Conservation (phyloP, 2,113 vertebrate species). For the Loxodonta africana region DNA sequence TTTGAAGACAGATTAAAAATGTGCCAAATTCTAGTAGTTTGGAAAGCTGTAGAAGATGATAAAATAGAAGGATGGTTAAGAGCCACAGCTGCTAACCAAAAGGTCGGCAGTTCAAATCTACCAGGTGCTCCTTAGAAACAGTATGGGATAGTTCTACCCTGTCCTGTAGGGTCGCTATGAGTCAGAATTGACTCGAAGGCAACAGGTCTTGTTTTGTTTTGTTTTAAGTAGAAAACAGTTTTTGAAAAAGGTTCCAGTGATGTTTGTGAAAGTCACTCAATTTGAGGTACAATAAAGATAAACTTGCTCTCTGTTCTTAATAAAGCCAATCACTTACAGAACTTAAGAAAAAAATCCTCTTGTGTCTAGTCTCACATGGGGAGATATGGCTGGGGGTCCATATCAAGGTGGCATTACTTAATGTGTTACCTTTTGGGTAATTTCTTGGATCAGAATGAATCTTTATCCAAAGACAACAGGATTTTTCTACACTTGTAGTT, state of each 20-base stretch:
- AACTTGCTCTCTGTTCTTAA: background rate
- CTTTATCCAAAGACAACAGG: background rate
- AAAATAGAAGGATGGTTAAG: background rate
- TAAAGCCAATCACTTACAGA: background rate
- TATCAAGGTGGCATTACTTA: background rate
- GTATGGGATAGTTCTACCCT: too few relatives aligned
- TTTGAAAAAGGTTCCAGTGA: background rate
- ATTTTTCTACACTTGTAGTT: background rate
- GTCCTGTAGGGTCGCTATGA: too few relatives aligned
- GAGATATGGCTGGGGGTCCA: background rate
- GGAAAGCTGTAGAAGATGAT: conserved; percentile 26
- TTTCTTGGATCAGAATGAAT: background rate
- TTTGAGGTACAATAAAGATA: background rate
- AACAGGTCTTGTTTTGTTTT: too few relatives aligned
- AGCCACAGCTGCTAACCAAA: too few relatives aligned
- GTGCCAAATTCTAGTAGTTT: conserved; percentile 21
- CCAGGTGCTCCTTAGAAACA: too few relatives aligned
- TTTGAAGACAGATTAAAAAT: conserved; percentile 49
- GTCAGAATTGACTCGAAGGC: too few relatives aligned
- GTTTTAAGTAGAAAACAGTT: background rate
- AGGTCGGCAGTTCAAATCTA: too few relatives aligned
- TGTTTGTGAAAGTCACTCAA: conserved; percentile 35
- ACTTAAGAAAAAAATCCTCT: background rate
- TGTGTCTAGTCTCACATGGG: background rate
- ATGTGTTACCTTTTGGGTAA: background rate